Percentiles rank a stretch among this genome's conserved stretches.
Conservation (phyloP, 1,140 invertebrate genomes). For the Meteorus sp. region DNA sequence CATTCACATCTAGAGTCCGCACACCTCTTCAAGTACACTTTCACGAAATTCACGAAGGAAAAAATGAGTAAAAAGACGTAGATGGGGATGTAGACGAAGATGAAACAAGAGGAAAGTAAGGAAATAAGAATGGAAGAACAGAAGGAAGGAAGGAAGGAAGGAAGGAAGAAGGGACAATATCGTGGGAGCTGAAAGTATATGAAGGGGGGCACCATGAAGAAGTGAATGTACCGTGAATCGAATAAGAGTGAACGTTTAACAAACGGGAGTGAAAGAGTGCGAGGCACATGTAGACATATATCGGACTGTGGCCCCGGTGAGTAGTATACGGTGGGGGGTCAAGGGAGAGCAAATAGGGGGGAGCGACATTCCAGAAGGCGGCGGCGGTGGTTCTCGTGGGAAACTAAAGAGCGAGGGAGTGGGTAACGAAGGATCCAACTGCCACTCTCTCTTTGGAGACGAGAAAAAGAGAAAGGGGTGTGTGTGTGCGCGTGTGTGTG, state of each 20-base stretch:
- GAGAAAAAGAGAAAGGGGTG: conserved; percentile 28
- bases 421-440: conserved; percentile 16
- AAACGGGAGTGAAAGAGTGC: conserved; percentile 11
- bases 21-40: too few species aligned
- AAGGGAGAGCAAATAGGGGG: conserved; percentile 45
- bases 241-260: neutral
- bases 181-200: conserved; percentile 21
- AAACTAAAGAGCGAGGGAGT: conserved; percentile 54
- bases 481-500: too few species aligned
- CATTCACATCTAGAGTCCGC: too few species aligned
- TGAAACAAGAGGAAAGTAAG: too few species aligned
- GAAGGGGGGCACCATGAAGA: conserved; percentile 9
- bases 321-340: conserved; percentile 36
- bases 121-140: too few species aligned
- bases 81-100: too few species aligned
- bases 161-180: too few species aligned
- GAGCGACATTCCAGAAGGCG: conserved; percentile 61
- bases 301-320: conserved; percentile 30
- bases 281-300: too few species aligned
- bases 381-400: conserved; percentile 59
- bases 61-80: too few species aligned
- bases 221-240: too few species aligned
- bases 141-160: too few species aligned
- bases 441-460: conserved; percentile 15
- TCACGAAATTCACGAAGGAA: too few species aligned